Evolutionary conservation across 2,113 vertebrate species (phyloP).

Genomic region (Heterochromis multidens): DNA sequence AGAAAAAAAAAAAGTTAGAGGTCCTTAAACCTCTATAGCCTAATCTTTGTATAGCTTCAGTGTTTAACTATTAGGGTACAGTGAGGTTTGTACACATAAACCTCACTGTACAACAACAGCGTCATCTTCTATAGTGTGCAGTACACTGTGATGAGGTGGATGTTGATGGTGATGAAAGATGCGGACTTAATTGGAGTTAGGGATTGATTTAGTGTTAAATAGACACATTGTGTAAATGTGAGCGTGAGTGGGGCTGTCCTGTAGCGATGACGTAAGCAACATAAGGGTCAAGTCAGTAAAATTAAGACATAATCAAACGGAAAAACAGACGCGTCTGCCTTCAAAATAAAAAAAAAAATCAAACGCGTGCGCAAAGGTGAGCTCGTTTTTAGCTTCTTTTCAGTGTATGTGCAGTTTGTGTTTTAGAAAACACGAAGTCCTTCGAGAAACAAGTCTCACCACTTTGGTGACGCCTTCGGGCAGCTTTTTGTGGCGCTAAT

Average conservation of each 20-base stretch:
- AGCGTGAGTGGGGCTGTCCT: neutral
- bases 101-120: neutral
- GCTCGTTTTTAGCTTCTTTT: too few species aligned
- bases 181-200: neutral
- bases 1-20: neutral
- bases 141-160: neutral
- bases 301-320: neutral
- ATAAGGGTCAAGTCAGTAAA: neutral
- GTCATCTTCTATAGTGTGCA: neutral
- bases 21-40: neutral
- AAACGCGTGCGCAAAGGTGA: neutral
- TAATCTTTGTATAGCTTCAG: neutral
- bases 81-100: neutral
- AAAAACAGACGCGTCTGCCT: rapidly evolving
- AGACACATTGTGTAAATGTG: neutral
- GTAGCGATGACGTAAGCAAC: neutral
- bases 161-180: neutral
- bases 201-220: neutral
- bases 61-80: neutral
- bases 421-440: neutral
- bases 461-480: neutral
- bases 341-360: constrained; percentile 27
- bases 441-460: too few species aligned
- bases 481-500: neutral
- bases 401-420: too few species aligned